A percentile compares a stretch with the other conserved stretches of the same genome.
Conservation (phyloP, 2,888 invertebrate genomes). For the Callimorpha dominula region DNA sequence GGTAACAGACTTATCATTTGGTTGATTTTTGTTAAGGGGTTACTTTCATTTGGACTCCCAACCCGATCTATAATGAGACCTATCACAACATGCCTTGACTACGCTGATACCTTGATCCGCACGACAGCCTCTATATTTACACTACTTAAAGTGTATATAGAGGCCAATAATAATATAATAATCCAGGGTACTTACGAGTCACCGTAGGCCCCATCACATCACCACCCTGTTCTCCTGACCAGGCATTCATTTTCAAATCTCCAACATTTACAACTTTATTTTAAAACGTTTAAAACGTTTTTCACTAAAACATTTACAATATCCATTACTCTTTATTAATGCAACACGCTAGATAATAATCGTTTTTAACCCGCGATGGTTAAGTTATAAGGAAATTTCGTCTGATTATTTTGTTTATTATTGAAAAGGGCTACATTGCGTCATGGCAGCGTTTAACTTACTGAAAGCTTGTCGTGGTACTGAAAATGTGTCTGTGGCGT, state of each 20-base stretch:
- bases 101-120: too few relatives aligned
- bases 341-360: not conserved
- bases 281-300: not conserved
- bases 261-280: slow-evolving; percentile 12
- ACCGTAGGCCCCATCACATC: slow-evolving; percentile 80
- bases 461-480: slow-evolving; percentile 71
- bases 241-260: slow-evolving; percentile 71
- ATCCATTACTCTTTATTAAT: slow-evolving; percentile 6
- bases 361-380: slow-evolving; percentile 8
- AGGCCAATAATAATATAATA: too few relatives aligned
- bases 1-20: too few relatives aligned
- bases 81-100: too few relatives aligned
- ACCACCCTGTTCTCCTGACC: slow-evolving; percentile 66
- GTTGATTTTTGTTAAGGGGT: too few relatives aligned
- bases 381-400: slow-evolving; percentile 1
- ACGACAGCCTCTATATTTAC: too few relatives aligned
- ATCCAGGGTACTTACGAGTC: slow-evolving; percentile 65
- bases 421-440: slow-evolving; percentile 42
- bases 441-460: slow-evolving; percentile 66
- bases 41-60: too few relatives aligned
- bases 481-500: slow-evolving; percentile 61
- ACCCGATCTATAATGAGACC: too few relatives aligned
- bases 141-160: too few relatives aligned
- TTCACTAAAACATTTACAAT: slow-evolving; percentile 1
- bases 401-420: slow-evolving; percentile 13